Evolutionary conservation across 2,797 vertebrate species (phyloP), one percentile per base, ranked within the genome.

Genomic region (Tragopan temminckii): DNA sequence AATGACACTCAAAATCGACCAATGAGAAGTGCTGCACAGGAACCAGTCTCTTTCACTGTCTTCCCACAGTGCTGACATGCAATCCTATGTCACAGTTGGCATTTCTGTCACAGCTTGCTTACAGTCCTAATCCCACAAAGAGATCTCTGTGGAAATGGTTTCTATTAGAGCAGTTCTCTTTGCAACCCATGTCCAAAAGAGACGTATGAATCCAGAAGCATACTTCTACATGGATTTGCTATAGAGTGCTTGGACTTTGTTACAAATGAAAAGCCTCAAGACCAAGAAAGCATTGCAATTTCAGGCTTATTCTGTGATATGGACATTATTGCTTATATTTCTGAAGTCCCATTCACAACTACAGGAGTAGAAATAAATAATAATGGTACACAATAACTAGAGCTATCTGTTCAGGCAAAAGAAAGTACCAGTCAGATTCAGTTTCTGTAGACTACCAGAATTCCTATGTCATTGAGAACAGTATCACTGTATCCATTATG

Each of bases 81-180:
- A 90, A 80, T 90, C 72, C 80, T 48, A 0, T 80, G 86, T 63
- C 88, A 88, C 93, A 96, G 94, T 84, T 93, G 93, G 78, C 92
- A 74, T 85, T 96, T 87, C 76, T 94, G 92, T 87, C 81, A 87
- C 79, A 83, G 84, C 67, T 53, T 77, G 48, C 74, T 94, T 68
- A 77, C 35, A 33, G 38, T 52, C 33, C 46, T 89, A 77, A 93
- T 90, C 53, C 91, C 85, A 78, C 75, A 82, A 63, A 80, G 74
- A 85, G 50, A 59, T 80, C 45, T 77, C 75, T 53, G 33, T 64
- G 48, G 66, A 88, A 88, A 29, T 3, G 52, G 5, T 25, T 80
- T 80, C 57, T 88, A 61, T 55, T 10, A 71, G 14, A 35, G 27
- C 21, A 50, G 35, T 52, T 62, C 78, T 80, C 24, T 80, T 89